Base-by-base conservation (phyloP, 2,797 vertebrate genomes). In the Protonibea diacanthus region DNA sequence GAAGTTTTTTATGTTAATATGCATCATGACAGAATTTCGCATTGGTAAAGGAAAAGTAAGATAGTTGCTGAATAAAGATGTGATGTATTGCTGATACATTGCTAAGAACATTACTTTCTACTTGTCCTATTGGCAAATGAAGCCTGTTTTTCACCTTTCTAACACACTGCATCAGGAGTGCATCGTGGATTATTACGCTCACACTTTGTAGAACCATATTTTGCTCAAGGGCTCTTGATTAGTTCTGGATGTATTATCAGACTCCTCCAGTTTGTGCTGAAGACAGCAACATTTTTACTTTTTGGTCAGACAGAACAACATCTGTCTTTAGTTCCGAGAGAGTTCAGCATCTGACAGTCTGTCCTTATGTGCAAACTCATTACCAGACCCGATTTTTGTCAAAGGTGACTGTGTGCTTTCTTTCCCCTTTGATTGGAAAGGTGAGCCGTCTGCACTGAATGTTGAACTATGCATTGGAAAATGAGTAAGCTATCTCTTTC, bases 351-450 rank as follows among this genome's bases (percentile, higher is more conserved):
- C 53, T 29, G 65, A 63, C 57, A 60, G 74, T 48, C 59, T 48
- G 21, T 57, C 44, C 33, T 38, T 47, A 17, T 62, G 47, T 72
- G 63, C 7, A 5, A 82, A 89, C 73, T 91, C 81, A 83, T 91
- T 86, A 87, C 62, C 62, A 49, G 67, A 71, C 57, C 58, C 83
- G 80, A 82, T 82, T 71, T 88, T 83, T 81, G 82, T 90, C 86
- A 91, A 87, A 89, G 85, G 88, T 81, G 73, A 77, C 71, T 18
- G 38, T 65, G 70, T 63, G 89, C 73, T 81, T 89, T 55, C 6
- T 25, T 67, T 80, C 63, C 51, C 64, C 88, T 92, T 90, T 93
- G 88, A 92, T 85, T 80, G 79, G 48, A 88, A 92, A 93, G 90
- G 86, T 91, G 85, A 90, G 75, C 79, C 45, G 85, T 78, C 84